Percentiles rank a stretch among this genome's conserved stretches.
Conservation (phyloP, 2,113 vertebrate species). For the Anoura caudifer region DNA sequence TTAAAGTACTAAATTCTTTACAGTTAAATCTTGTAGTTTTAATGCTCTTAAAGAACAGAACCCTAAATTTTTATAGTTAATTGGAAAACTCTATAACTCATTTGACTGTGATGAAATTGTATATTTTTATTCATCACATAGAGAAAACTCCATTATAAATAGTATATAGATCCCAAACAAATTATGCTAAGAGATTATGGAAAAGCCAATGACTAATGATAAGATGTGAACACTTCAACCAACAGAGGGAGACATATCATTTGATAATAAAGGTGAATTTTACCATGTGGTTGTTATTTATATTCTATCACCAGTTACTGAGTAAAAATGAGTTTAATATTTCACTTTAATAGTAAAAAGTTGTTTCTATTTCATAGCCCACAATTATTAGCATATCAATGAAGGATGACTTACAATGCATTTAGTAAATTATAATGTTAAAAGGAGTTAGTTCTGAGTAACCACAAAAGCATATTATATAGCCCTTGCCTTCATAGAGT, state of each 20-base stretch:
- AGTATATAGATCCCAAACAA: not conserved
- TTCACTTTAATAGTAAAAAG: not conserved
- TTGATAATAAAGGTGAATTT: not conserved
- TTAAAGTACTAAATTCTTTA: not conserved
- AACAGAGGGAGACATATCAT: not conserved
- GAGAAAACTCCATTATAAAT: not conserved
- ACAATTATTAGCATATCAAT: not conserved
- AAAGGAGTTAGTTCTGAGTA: not conserved
- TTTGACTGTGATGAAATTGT: slow-evolving; percentile 1
- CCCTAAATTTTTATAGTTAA: not conserved
- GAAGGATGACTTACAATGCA: not conserved
- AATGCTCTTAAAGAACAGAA: not conserved
- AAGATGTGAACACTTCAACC: not conserved
- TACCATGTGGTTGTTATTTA: not conserved
- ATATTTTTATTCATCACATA: not conserved
- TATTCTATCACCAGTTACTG: not conserved
- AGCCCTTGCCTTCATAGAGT: not conserved
- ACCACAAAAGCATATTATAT: not conserved
- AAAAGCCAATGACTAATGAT: not conserved
- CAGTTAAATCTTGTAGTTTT: not conserved
- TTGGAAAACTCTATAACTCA: not conserved
- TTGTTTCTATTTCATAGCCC: not conserved
- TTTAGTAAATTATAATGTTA: not conserved
- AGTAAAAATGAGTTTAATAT: not conserved
- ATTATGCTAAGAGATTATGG: not conserved